A percentile compares a stretch with the other conserved stretches of the same genome.
Conservation (phyloP, 2,888 invertebrate species). For the Brachylomia viminalis region DNA sequence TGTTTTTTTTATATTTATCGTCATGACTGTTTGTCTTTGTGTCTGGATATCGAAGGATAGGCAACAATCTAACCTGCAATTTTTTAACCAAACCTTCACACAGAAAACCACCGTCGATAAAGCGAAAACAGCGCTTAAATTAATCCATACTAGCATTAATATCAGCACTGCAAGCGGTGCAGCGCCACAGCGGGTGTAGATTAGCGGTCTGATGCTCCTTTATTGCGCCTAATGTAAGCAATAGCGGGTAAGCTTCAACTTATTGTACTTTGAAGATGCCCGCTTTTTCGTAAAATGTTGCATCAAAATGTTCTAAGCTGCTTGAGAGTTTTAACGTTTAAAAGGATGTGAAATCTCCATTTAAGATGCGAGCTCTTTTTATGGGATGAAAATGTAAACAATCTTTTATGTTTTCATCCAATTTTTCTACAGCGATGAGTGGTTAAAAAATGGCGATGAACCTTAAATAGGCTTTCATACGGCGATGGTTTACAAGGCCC, state of each 20-base stretch:
- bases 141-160: constrained; percentile 72
- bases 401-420: constrained; percentile 22
- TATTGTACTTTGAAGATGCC: constrained; percentile 68
- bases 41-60: not conserved
- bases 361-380: constrained; percentile 21
- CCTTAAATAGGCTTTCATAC: constrained; percentile 15
- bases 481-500: constrained; percentile 8
- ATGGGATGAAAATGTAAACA: too few species aligned
- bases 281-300: constrained; percentile 59
- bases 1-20: not conserved
- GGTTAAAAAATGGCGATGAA: constrained; percentile 8
- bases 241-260: constrained; percentile 65
- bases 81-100: not conserved
- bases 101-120: constrained; percentile 54
- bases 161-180: constrained; percentile 63
- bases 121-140: constrained; percentile 71
- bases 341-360: constrained; percentile 44
- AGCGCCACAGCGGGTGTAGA: constrained; percentile 69
- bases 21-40: not conserved
- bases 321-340: constrained; percentile 37
- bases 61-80: not conserved
- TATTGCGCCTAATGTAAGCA: constrained; percentile 76
- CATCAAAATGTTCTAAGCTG: constrained; percentile 61
- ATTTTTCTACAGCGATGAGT: not conserved
- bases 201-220: constrained; percentile 74